A percentile compares a stretch with the other conserved stretches of the same genome.
Evolutionary conservation across 2,797 vertebrate species (phyloP).

Genomic region (Melanotaenia trifasciata): DNA sequence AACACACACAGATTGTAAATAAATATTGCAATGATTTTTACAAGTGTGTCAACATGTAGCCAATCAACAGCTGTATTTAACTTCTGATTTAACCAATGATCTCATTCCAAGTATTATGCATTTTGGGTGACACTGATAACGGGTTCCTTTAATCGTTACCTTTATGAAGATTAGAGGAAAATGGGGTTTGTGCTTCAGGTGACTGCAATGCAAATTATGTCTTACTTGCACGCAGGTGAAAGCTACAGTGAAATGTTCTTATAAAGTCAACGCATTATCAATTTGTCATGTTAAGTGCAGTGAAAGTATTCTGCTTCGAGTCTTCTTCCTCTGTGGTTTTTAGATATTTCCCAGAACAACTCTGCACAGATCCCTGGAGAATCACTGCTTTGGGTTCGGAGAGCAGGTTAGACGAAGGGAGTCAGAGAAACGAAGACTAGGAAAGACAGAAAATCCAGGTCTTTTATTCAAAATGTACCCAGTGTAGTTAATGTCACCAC

Average conservation of each 20-base stretch:
- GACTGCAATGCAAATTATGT: neutral
- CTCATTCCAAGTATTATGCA: neutral
- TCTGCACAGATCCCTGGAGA: neutral
- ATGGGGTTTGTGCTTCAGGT: slow-evolving; percentile 2
- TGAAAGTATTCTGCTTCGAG: neutral
- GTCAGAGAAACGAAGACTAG: neutral
- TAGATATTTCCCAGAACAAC: slow-evolving; percentile 4
- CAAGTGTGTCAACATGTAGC: neutral
- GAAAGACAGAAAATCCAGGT: neutral
- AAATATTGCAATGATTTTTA: neutral
- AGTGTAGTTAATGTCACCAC: slow-evolving; percentile 4
- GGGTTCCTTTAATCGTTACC: neutral
- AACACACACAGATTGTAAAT: neutral
- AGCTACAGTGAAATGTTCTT: neutral
- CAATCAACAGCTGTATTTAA: neutral
- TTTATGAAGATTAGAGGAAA: neutral
- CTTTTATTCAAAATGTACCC: slow-evolving; percentile 4
- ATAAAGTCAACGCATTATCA: slow-evolving; percentile 1
- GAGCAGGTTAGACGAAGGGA: slow-evolving; percentile 19
- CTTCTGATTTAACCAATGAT: slow-evolving; percentile 2
- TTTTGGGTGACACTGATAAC: neutral
- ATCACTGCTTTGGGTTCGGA: neutral
- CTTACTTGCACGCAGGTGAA: neutral
- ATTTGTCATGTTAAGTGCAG: neutral
- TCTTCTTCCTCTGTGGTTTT: slow-evolving; percentile 1